Evolutionary conservation across 2,888 invertebrate genomes (phyloP).

Genomic region (Ochropacha duplaris): DNA sequence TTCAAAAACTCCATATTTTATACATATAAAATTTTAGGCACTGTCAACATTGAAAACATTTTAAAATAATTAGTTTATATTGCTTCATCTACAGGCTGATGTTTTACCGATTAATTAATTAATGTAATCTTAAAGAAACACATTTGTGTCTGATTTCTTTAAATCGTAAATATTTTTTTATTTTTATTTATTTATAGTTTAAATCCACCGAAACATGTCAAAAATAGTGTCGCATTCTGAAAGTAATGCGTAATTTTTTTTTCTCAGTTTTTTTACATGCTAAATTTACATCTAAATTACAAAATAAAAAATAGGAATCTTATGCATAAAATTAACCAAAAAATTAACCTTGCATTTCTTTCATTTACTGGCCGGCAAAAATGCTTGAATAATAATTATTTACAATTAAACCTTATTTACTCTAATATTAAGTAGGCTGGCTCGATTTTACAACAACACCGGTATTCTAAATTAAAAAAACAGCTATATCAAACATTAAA

Average conservation of each 20-base stretch:
- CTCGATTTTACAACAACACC: not conserved
- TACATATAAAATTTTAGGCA: not conserved
- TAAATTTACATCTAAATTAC: not conserved
- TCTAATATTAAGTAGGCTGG: not conserved
- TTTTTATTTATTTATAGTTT: not conserved
- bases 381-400: constrained; percentile 35
- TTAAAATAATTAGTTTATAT: no score
- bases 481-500: no score
- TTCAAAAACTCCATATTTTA: no score
- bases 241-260: no score
- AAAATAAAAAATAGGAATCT: constrained; percentile 10
- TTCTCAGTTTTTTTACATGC: not conserved
- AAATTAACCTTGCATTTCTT: constrained; percentile 36
- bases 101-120: no score
- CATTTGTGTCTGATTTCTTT: no score
- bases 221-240: no score
- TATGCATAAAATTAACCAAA: constrained; percentile 11
- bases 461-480: not conserved
- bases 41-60: no score
- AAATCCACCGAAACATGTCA: not conserved
- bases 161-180: no score
- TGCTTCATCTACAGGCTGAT: not conserved
- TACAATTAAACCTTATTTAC: not conserved
- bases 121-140: no score
- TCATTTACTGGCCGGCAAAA: constrained; percentile 67